These are phyloP conservation scores for Mirounga angustirostris DNA, from an alignment of 2,113 vertebrate genomes.

Conservation along the genomic window DNA sequence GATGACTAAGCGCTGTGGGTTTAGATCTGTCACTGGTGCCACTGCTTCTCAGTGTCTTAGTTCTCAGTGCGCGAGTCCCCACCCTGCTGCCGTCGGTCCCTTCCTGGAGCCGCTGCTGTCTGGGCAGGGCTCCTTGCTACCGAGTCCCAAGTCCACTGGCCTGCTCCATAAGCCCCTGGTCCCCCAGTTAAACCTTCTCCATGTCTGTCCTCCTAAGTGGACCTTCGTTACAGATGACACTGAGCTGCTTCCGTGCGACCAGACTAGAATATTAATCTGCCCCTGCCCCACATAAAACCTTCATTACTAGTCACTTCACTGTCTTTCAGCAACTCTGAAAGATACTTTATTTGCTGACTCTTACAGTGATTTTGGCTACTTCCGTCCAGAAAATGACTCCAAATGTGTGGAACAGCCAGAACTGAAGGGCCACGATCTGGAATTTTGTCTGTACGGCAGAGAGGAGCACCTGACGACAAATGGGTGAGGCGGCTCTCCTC, in stretches of 20 bases:
- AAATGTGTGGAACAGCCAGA: constrained; percentile 94
- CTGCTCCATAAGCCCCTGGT: neutral
- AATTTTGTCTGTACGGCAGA: constrained; percentile 94
- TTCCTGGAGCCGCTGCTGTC: neutral
- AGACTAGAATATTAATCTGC: neutral
- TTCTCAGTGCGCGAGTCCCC: neutral
- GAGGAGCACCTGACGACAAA: constrained; percentile 93
- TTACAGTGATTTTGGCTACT: constrained; percentile 96
- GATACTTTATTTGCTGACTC: constrained; percentile 42
- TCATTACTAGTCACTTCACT: neutral
- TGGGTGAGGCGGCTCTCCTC: constrained; percentile 87
- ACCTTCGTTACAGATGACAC: neutral
- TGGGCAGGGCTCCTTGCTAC: neutral
- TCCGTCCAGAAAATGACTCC: constrained; percentile 92
- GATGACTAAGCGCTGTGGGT: neutral
- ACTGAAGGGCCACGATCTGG: constrained; percentile 91
- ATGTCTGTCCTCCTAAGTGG: neutral
- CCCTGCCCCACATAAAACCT: neutral
- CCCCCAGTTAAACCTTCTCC: neutral
- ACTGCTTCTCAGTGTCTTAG: neutral
- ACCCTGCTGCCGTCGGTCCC: neutral
- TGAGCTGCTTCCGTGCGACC: neutral
- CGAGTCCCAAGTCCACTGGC: neutral
- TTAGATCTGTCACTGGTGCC: neutral
- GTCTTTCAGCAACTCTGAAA: constrained; percentile 21